phyloP scores from a whole-genome alignment of 2,797 vertebrate genomes.

The Sebastes wilsoni region DNA sequence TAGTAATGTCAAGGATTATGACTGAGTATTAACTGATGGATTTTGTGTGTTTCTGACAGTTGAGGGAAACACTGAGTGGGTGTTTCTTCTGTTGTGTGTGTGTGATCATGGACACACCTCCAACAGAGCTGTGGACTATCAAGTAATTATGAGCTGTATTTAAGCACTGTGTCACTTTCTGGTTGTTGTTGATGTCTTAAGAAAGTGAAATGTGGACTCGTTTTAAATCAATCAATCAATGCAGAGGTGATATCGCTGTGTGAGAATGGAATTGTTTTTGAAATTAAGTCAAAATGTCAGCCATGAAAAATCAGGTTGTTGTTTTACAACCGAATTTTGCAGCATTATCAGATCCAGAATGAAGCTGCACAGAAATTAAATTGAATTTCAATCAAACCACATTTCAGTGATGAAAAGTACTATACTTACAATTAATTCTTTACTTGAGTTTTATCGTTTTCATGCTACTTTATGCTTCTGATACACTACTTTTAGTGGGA shows the following conservation, averaged over 20 bases:
- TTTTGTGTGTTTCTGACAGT: not conserved
- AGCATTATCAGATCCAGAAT: not conserved
- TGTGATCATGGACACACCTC: not conserved
- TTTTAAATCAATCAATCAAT: no score
- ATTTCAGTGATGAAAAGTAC: not conserved
- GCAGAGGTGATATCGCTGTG: rapidly evolving
- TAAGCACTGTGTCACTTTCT: no score
- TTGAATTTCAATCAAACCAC: not conserved
- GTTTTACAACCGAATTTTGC: not conserved
- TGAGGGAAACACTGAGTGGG: not conserved
- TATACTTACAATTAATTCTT: not conserved
- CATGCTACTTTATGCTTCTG: not conserved
- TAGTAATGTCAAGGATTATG: not conserved
- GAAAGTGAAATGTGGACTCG: no score
- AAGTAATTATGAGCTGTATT: no score
- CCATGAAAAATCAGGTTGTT: not conserved
- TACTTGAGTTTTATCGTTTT: not conserved
- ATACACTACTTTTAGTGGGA: not conserved
- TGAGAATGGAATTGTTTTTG: not conserved
- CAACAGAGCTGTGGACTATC: not conserved
- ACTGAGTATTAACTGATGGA: not conserved
- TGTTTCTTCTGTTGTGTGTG: not conserved
- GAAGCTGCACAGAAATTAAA: not conserved
- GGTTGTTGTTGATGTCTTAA: no score
- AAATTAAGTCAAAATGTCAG: no score